phyloP scores from a whole-genome alignment of 2,888 invertebrate genomes.

The Microctonus hyperodae region DNA sequence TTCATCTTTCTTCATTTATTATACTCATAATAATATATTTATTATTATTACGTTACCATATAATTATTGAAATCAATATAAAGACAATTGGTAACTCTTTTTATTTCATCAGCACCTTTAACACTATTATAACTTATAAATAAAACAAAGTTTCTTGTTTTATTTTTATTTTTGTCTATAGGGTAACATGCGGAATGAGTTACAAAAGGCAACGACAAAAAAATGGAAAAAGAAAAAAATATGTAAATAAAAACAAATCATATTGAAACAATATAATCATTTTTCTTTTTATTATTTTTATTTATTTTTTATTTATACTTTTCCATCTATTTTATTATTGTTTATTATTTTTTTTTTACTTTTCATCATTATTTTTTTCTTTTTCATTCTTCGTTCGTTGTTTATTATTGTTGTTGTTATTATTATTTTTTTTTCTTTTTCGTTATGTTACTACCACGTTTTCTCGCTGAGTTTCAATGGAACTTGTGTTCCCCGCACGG shows the following conservation, averaged over 20 bases:
- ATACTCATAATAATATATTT: neutral
- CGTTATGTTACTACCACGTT: neutral
- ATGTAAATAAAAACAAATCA: neutral
- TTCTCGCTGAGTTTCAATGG: conserved; percentile 5
- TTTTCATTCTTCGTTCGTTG: neutral
- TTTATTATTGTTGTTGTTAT: no score
- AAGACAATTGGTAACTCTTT: neutral
- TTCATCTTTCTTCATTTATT: conserved; percentile 1
- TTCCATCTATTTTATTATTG: no score
- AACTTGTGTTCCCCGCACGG: neutral
- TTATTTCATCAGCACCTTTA: neutral
- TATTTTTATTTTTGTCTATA: neutral
- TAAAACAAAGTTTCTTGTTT: neutral
- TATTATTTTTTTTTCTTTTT: conserved; percentile 1
- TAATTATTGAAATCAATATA: neutral
- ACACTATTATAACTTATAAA: neutral
- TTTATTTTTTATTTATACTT: no score
- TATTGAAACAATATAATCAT: neutral
- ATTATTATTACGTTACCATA: neutral
- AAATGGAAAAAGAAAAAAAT: neutral
- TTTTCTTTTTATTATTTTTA: neutral
- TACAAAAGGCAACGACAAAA: neutral
- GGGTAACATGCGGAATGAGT: neutral
- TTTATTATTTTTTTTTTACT: neutral
- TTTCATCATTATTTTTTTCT: neutral